Conservation (phyloP, 2,113 vertebrate genomes). For the Gymnarchus niloticus region DNA sequence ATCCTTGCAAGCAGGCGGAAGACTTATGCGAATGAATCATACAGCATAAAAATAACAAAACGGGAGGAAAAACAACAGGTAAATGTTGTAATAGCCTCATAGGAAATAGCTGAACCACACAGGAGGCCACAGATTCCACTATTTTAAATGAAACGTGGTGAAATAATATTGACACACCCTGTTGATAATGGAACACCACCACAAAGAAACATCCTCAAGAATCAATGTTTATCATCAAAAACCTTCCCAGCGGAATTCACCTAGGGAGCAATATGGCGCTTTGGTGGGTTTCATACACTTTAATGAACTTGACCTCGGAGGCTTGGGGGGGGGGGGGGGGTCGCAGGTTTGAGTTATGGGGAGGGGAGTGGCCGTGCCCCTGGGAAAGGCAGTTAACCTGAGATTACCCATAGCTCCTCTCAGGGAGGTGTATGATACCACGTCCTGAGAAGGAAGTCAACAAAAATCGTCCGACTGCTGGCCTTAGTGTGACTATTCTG, state of each 20-base stretch:
- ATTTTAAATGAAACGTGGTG: background rate
- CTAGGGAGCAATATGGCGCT: background rate
- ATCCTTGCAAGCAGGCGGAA: background rate
- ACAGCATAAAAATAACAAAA: background rate
- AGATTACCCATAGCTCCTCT: background rate
- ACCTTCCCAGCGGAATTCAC: background rate
- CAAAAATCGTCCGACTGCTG: no score
- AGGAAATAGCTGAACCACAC: background rate
- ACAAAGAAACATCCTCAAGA: background rate
- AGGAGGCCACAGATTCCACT: background rate
- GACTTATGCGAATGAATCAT: conserved; percentile 1
- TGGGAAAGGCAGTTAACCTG: background rate
- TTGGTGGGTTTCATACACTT: background rate
- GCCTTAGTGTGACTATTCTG: no score
- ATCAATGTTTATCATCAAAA: background rate
- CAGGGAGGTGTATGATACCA: background rate
- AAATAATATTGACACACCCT: background rate
- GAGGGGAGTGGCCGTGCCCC: background rate
- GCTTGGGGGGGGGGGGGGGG: background rate
- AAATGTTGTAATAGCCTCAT: background rate
- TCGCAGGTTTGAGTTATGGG: background rate
- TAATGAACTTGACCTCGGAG: background rate
- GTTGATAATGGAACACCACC: background rate
- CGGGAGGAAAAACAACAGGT: background rate
- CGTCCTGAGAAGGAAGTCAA: no score